Evolutionary conservation across 2,113 vertebrate species (phyloP).

Genomic region (Halichoerus grypus): DNA sequence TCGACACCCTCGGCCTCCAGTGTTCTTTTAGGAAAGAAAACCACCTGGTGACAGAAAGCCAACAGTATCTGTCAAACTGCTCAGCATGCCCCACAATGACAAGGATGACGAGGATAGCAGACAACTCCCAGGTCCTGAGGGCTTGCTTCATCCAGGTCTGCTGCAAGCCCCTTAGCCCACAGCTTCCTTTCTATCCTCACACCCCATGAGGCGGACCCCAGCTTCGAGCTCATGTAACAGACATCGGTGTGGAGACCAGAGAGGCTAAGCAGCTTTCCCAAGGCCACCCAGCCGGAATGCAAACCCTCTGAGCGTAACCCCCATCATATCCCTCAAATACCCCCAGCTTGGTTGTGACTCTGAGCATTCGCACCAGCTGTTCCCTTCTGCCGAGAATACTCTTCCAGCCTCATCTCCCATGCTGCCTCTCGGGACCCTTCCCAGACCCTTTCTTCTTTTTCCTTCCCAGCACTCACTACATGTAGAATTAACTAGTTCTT

Average conservation of each 20-base stretch:
- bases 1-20: background rate
- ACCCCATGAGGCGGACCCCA: fast-evolving
- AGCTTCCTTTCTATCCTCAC: too few relatives aligned
- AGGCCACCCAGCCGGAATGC: background rate
- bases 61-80: background rate
- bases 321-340: fast-evolving
- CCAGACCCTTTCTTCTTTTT: too few relatives aligned
- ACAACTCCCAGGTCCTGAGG: background rate
- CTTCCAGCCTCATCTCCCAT: background rate
- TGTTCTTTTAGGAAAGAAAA: background rate
- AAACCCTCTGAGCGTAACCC: background rate
- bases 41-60: conserved; percentile 54
- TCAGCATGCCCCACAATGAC: fast-evolving
- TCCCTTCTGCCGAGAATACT: background rate
- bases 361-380: background rate
- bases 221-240: fast-evolving
- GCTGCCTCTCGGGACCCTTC: background rate
- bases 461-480: background rate
- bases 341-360: background rate
- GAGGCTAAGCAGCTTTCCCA: background rate
- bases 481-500: fast-evolving
- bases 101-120: background rate
- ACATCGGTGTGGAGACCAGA: background rate
- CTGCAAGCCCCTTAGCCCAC: fast-evolving
- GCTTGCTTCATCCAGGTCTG: background rate